Base-by-base conservation (phyloP, 2,113 vertebrate genomes). In the Sebastes fasciatus region DNA sequence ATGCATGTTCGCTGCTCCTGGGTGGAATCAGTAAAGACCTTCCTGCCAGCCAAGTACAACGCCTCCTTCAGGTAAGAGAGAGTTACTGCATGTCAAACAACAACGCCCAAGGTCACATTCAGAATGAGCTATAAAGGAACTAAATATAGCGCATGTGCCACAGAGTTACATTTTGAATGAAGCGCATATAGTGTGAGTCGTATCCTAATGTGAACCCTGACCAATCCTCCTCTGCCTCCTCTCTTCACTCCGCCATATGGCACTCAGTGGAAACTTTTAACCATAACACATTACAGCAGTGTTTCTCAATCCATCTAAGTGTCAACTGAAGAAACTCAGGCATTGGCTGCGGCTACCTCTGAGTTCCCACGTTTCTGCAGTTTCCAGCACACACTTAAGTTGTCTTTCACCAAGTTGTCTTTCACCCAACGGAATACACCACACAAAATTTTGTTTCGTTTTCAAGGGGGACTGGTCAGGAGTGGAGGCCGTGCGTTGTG, bases 21-120 rank as follows among this genome's bases (percentile, higher is more conserved):
- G 96, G 62, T 68, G 21, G 92, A 94, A 58, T 80, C 77, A 0
- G 86, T 91, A 4, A 87, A 82, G 67, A 95, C 94, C 4, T 87
- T 93, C 66, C 90, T 96, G 80, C 95, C 96, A 34, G 90, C 93
- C 16, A 55, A 87, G 62, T 96, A 95, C 89, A 93, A 88, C 19
- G 87, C 94, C 87, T 92, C 93, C 83, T 84, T 94, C 88, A 90
- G 91, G 95, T 96, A 81, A 84, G 83, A 60, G 8, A 13, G 45
- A 11, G 42, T 66, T 43, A 84, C 67, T 90, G 64, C 82, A 81
- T 2, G 21, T 40, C 5, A 54, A 49, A 66, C 40, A 21, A 13
- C 19, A n/a, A 23, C 0, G 7, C 23, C 26, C 23, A 74, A n/a
- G 23, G 66, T 65, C 61, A 69, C 43, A 63, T 63, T 67, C 11